phyloP scores from a whole-genome alignment of 2,888 invertebrate species.

The Erebia ligea region DNA sequence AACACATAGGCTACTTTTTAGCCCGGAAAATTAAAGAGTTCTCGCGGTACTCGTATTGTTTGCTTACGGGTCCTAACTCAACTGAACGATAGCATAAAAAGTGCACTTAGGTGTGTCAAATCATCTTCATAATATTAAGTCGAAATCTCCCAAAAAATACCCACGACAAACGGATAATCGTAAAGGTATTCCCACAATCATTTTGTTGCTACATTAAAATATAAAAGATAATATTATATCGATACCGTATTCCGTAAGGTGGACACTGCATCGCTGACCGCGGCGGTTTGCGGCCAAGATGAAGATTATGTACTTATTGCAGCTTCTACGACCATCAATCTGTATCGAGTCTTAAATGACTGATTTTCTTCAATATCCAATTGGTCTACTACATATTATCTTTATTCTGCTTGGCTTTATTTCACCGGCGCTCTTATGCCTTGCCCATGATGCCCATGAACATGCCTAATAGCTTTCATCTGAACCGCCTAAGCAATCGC shows the following conservation, averaged over 20 bases:
- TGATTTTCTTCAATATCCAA: too few species aligned
- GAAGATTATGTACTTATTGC: neutral
- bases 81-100: neutral
- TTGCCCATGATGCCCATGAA: too few species aligned
- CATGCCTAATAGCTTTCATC: too few species aligned
- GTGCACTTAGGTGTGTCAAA: neutral
- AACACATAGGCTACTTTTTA: too few species aligned
- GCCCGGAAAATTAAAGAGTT: too few species aligned
- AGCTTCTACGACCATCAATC: neutral
- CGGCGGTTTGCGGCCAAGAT: neutral
- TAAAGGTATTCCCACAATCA: conserved; percentile 3
- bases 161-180: conserved; percentile 6
- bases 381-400: too few species aligned
- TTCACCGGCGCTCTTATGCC: too few species aligned
- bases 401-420: too few species aligned
- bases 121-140: neutral
- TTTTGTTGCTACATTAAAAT: conserved; percentile 1
- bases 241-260: conserved; percentile 18
- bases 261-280: neutral
- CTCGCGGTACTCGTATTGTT: too few species aligned
- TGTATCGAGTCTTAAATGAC: too few species aligned
- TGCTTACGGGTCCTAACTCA: too few species aligned
- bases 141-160: neutral
- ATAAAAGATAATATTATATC: conserved; percentile 28
- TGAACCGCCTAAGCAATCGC: too few species aligned